Percentiles rank a stretch among this genome's conserved stretches.
phyloP scores from a whole-genome alignment of 1,140 invertebrate genomes.

The Ceratina japonica region DNA sequence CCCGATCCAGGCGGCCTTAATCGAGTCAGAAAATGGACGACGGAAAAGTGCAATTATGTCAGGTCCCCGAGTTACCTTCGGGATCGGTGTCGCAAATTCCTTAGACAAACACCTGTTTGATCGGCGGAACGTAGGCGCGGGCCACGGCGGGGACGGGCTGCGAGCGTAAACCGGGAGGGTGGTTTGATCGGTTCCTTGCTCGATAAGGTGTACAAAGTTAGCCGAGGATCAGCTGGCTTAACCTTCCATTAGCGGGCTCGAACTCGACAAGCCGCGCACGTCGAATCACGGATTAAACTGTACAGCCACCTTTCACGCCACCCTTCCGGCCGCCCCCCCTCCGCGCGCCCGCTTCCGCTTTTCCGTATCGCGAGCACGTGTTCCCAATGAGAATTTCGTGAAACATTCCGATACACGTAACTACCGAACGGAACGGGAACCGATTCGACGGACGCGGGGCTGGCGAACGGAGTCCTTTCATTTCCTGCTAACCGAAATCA shows the following conservation, averaged over 20 bases:
- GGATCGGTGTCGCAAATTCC: constrained; percentile 49
- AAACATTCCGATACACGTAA: too few relatives aligned
- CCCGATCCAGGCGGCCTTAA: background rate
- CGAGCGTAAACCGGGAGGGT: constrained; percentile 67
- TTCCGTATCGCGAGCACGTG: constrained; percentile 26
- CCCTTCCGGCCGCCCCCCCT: constrained; percentile 3
- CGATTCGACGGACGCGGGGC: too few relatives aligned
- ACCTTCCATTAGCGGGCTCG: constrained; percentile 75
- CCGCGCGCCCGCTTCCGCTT: background rate
- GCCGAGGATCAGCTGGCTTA: constrained; percentile 75
- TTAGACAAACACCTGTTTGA: constrained; percentile 64
- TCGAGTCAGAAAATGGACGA: background rate
- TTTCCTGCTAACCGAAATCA: too few relatives aligned
- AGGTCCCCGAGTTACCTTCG: background rate
- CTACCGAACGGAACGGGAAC: too few relatives aligned
- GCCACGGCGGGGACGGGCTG: background rate
- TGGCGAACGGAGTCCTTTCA: too few relatives aligned
- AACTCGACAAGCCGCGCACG: constrained; percentile 59
- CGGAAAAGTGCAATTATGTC: too few relatives aligned
- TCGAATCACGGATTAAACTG: constrained; percentile 60
- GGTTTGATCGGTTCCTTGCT: constrained; percentile 69
- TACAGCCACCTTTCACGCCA: constrained; percentile 15
- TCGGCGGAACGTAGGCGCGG: constrained; percentile 29
- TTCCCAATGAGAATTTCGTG: constrained; percentile 43
- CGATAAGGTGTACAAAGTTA: constrained; percentile 70